Evolutionary conservation across 2,113 vertebrate genomes (phyloP), one percentile per base, ranked within the genome.

Genomic region (Scophthalmus maximus): DNA sequence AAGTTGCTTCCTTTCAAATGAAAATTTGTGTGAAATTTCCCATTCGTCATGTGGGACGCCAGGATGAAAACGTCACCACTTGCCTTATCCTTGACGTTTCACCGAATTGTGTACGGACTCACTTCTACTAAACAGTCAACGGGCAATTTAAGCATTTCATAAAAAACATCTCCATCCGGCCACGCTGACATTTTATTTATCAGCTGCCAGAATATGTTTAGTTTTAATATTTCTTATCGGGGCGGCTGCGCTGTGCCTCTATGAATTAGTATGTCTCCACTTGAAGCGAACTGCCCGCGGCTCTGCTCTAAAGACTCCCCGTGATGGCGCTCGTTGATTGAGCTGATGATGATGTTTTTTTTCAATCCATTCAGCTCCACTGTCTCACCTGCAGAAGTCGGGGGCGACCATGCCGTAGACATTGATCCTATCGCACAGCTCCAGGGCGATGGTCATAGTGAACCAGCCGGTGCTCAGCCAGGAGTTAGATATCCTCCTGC

Each of bases 391-490:
- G 96, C 98, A 99, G 95, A 96, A 98, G 92, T 98, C 96, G 8
- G 98, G 97, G 75, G 98, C 95, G 71, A 99, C 97, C 98, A 99
- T 99, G 86, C 98, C 98, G 53, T 97, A 99, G 60, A 99, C 96
- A 34, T 97, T 92, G 92, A 99, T 96, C 86, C 94, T 94, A 92
- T 98, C 96, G 32, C 98, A 99, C 76, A 99, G 95, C 91, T 99
- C 97, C 89, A 99, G 92, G 0, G 97, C 97, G 22, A 99, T 98
- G 14, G 96, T 96, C 97, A 99, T 98, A 6, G 98, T 99, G 94
- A 99, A 99, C 98, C 97, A 99, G 90, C 97, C 98, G 0, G 97
- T 99, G 91, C 97, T 99, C 74, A 99, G 94, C 98, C 98, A 99
- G 18, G 97, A 98, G 92, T 99, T 99, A 38, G 98, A 98, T 74